Percentiles rank a stretch among this genome's conserved stretches.
phyloP scores from a whole-genome alignment of 2,797 vertebrate species.

The Tragopan temminckii region DNA sequence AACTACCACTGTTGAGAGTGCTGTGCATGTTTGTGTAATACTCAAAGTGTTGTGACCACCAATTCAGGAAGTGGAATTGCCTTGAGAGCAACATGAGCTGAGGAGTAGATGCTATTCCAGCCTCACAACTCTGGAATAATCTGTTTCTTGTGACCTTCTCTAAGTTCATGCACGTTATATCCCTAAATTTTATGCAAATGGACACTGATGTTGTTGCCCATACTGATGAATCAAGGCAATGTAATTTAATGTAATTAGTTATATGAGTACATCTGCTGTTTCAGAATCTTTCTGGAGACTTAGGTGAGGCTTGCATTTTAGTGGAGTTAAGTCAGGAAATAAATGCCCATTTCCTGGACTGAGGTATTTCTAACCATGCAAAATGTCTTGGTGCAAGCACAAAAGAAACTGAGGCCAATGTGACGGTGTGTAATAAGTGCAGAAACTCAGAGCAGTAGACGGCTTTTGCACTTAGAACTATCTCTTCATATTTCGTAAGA shows the following conservation, averaged over 20 bases:
- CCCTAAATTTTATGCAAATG: background rate
- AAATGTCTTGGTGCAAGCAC: background rate
- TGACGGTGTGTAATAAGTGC: background rate
- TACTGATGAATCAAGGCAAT: background rate
- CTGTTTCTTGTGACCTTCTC: background rate
- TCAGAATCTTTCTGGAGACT: background rate
- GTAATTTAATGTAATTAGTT: background rate
- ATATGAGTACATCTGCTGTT: background rate
- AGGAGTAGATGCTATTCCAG: background rate
- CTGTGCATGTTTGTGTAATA: background rate
- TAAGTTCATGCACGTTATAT: background rate
- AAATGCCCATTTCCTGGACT: background rate
- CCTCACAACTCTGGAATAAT: background rate
- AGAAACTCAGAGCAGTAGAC: background rate
- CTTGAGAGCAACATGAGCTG: background rate
- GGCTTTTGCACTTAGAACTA: background rate
- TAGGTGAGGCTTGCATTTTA: background rate
- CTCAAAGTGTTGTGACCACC: background rate
- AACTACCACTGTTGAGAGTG: background rate
- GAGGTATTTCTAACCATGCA: background rate
- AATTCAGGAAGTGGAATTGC: background rate
- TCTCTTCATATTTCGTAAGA: background rate
- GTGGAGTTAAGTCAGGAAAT: background rate
- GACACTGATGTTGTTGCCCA: background rate
- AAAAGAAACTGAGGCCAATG: background rate